Evolutionary conservation across 2,797 vertebrate species (phyloP).

Genomic region (Natrix natrix): DNA sequence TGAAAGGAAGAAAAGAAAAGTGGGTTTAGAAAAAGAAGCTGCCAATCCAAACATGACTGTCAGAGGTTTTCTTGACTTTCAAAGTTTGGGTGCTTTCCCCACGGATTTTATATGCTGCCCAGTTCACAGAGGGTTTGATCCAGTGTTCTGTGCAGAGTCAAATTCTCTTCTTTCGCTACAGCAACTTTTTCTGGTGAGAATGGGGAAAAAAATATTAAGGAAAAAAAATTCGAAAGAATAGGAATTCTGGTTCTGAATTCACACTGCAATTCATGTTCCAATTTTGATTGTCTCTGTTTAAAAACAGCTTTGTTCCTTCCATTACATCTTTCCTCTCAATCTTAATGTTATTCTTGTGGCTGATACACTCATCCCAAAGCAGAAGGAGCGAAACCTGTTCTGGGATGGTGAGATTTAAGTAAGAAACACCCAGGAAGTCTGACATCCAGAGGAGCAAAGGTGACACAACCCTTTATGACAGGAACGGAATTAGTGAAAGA

Average conservation of each 20-base stretch:
- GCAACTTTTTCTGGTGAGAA: slow-evolving; percentile 84
- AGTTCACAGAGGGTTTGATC: slow-evolving; percentile 93
- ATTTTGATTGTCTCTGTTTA: too few species aligned
- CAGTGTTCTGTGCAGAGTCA: slow-evolving; percentile 90
- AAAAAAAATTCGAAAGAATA: not conserved
- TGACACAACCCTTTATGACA: not conserved
- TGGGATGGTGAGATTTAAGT: not conserved
- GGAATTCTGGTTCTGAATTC: not conserved
- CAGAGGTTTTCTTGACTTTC: not conserved
- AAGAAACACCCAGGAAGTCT: not conserved
- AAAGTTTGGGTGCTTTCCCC: not conserved
- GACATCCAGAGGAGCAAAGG: not conserved
- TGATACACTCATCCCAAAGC: not conserved
- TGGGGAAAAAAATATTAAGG: not conserved
- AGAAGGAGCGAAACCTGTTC: not conserved
- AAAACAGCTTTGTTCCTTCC: fast-evolving
- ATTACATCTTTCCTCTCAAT: fast-evolving
- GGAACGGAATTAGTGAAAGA: not conserved
- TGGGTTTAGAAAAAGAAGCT: not conserved
- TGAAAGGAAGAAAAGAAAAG: not conserved
- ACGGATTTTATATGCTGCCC: slow-evolving; percentile 87
- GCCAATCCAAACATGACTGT: not conserved
- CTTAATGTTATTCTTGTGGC: fast-evolving
- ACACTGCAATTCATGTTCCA: not conserved
- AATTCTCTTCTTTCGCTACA: slow-evolving; percentile 89